phyloP scores from a whole-genome alignment of 2,888 invertebrate species.

The Cheilosia vulpina region DNA sequence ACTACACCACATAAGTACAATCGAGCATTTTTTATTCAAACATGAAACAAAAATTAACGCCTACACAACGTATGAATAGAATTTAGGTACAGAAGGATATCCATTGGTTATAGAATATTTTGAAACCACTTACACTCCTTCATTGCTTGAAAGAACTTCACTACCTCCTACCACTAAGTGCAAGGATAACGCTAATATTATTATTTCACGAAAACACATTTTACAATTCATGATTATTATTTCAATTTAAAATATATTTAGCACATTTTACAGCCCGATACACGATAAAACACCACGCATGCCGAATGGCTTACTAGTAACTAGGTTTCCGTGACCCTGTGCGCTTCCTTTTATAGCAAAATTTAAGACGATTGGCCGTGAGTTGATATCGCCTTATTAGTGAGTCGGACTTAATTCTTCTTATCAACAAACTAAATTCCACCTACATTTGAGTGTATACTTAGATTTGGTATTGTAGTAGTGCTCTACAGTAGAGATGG shows the following conservation, averaged over 20 bases:
- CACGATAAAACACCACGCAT: slow-evolving; percentile 26
- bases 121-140: slow-evolving; percentile 55
- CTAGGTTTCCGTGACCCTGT: slow-evolving; percentile 42
- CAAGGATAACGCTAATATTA: slow-evolving; percentile 50
- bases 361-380: slow-evolving; percentile 13
- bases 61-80: background rate
- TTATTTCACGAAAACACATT: slow-evolving; percentile 47
- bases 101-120: background rate
- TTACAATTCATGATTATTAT: background rate
- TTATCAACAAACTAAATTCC: background rate
- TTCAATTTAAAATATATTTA: background rate
- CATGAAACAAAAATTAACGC: too few relatives aligned
- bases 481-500: too few relatives aligned
- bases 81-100: background rate
- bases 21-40: too few relatives aligned
- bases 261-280: slow-evolving; percentile 18
- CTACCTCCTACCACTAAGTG: slow-evolving; percentile 48
- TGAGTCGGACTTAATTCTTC: background rate
- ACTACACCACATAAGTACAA: too few relatives aligned
- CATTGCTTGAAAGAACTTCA: slow-evolving; percentile 52
- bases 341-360: slow-evolving; percentile 53
- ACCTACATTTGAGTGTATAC: background rate
- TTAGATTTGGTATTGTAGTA: background rate
- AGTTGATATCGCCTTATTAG: slow-evolving; percentile 20
- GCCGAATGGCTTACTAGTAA: slow-evolving; percentile 36